A percentile compares a stretch with the other conserved stretches of the same genome.
These are phyloP conservation scores for Phortica variegata DNA, from an alignment of 1,140 invertebrate genomes.

Conservation along the genomic window DNA sequence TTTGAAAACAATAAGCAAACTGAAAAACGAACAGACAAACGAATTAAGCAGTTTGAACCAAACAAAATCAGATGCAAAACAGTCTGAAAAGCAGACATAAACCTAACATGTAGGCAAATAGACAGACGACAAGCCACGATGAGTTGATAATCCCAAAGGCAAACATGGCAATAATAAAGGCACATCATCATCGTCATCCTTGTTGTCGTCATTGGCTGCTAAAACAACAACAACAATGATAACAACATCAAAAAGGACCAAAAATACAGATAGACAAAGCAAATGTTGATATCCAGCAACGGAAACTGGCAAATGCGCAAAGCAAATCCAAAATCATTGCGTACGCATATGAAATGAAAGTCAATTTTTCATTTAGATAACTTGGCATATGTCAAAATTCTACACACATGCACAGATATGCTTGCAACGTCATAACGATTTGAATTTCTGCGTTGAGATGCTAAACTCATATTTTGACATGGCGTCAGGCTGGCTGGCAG, in stretches of 20 bases:
- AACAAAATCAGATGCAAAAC: too few species aligned
- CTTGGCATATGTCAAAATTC: conserved; percentile 20
- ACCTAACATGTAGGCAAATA: neutral
- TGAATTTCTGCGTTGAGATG: conserved; percentile 43
- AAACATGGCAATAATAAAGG: conserved; percentile 47
- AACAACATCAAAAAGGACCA: too few species aligned
- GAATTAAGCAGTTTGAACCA: too few species aligned
- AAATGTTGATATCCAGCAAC: conserved; percentile 30
- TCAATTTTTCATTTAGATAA: conserved; percentile 55
- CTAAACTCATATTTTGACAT: conserved; percentile 37
- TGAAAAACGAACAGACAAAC: too few species aligned
- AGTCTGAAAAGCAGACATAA: too few species aligned
- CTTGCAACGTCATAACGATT: conserved; percentile 41
- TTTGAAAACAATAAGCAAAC: too few species aligned
- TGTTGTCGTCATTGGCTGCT: too few species aligned
- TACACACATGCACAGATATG: conserved; percentile 44
- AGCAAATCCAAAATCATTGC: too few species aligned
- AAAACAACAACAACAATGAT: too few species aligned
- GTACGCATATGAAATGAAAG: too few species aligned
- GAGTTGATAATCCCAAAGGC: conserved; percentile 49
- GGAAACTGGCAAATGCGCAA: conserved; percentile 43
- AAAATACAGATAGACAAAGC: too few species aligned
- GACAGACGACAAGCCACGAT: conserved; percentile 22
- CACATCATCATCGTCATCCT: conserved; percentile 50
- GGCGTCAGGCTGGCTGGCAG: conserved; percentile 43